Evolutionary conservation across 30 jellyfish, hydroid and myxozoan genomes (phyloP), one percentile per base, ranked within the genome.

Genomic region (Hydractinia echinata): DNA sequence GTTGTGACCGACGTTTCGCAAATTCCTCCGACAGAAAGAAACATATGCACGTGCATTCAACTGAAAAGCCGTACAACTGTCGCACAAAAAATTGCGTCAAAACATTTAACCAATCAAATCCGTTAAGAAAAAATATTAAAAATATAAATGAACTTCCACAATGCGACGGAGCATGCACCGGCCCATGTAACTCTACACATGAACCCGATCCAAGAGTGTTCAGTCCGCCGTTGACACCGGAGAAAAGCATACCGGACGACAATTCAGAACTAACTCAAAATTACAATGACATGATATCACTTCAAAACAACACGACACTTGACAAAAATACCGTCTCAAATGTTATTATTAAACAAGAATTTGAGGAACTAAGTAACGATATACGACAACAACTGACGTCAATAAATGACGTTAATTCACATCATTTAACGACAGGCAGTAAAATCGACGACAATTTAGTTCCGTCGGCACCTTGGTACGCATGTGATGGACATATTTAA

Each of bases 1-100:
- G 98, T 82, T 92, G 98, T 74, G 96, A 88, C 30, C 85, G 98
- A 72, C 82, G 98, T 48, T 92, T 92, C 72, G 98, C 98, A 13
- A 92, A 92, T 56, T 92, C 98, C 6, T 87, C 96, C 56, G 98
- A 92, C 54, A 90, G 98, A 0, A 92, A 92, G 87, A 92, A 92
- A 55, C 98, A 92, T 81, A 86, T 87, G 96, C 98, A 92, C 68
- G 98, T 92, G 4, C 98, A 92, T 72, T 10, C 95, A 15, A 79
- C 96, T 11, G 98, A 92, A 66, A 92, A 87, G 76, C 94, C 96
- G 60, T 87, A 84, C 83, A 92, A 89, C 66, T 92, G 96, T 66
- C 72, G 92, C 54, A 92, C 87, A 4, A 58, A 68, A 20, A 18
- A 54, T 52, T 71, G 81, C 67, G 15, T 39, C 8, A 71, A 71